phyloP scores from a whole-genome alignment of 2,888 invertebrate species.

The Trileptium ribeirensis region DNA sequence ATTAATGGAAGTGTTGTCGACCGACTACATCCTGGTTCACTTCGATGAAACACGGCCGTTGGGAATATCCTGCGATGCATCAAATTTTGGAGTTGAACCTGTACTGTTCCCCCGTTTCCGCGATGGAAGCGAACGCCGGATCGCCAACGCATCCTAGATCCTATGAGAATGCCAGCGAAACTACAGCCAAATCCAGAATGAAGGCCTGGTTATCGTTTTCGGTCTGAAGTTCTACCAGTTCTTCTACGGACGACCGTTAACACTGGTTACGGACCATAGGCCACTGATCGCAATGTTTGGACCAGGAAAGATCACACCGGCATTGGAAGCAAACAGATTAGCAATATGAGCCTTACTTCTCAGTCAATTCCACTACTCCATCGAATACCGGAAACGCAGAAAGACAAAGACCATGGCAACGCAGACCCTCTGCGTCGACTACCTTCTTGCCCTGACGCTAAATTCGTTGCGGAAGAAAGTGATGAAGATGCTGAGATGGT shows the following conservation, averaged over 20 bases:
- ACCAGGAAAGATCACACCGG: constrained; percentile 16
- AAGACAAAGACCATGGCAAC: constrained; percentile 25
- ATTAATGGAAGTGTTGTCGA: background rate
- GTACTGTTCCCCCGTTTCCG: constrained; percentile 30
- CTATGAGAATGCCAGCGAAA: constrained; percentile 33
- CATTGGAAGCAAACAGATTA: constrained; percentile 25
- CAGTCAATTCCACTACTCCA: constrained; percentile 4
- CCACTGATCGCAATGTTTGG: constrained; percentile 33
- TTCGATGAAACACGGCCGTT: background rate
- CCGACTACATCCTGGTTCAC: background rate
- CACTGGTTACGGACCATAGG: constrained; percentile 34
- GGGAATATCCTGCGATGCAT: constrained; percentile 13
- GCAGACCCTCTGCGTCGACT: constrained; percentile 34
- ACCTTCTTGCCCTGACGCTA: constrained; percentile 2
- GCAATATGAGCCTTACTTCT: constrained; percentile 28
- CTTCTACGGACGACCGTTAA: constrained; percentile 33
- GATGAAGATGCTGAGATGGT: constrained; percentile 21
- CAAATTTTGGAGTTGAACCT: constrained; percentile 19
- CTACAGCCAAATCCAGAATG: constrained; percentile 39
- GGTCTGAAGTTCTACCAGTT: constrained; percentile 39
- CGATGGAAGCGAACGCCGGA: constrained; percentile 29
- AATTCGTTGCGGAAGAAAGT: constrained; percentile 22
- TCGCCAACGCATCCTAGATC: constrained; percentile 37
- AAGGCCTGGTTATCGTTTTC: constrained; percentile 36
- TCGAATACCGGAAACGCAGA: constrained; percentile 14